Evolutionary conservation across 2,888 invertebrate species (phyloP).

Genomic region (Spialia ferax): DNA sequence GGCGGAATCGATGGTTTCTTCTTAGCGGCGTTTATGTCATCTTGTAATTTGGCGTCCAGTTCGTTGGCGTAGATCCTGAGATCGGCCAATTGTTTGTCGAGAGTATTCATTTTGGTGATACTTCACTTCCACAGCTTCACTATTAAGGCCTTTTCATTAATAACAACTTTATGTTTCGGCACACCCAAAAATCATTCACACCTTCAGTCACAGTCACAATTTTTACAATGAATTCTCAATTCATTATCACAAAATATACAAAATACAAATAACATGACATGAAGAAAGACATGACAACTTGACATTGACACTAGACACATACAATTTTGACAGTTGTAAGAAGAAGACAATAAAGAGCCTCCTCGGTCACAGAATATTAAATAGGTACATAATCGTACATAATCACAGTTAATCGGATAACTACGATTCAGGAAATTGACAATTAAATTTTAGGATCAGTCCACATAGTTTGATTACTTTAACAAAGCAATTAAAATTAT

Average conservation of each 20-base stretch:
- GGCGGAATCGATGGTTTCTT: conserved; percentile 81
- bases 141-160: conserved; percentile 41
- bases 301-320: too few relatives aligned
- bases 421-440: too few relatives aligned
- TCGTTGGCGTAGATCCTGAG: conserved; percentile 81
- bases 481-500: background rate
- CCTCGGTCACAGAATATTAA: too few relatives aligned
- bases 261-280: background rate
- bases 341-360: too few relatives aligned
- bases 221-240: too few relatives aligned
- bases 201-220: too few relatives aligned
- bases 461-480: background rate
- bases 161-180: conserved; percentile 40
- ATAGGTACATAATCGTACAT: too few relatives aligned
- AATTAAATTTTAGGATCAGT: background rate
- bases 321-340: too few relatives aligned
- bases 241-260: background rate
- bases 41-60: conserved; percentile 80
- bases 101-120: conserved; percentile 68
- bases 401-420: too few relatives aligned
- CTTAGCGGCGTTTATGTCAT: conserved; percentile 79
- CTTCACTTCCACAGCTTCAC: conserved; percentile 24
- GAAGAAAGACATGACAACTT: too few relatives aligned
- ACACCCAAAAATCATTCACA: conserved; percentile 41
- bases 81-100: conserved; percentile 71